Conservation (phyloP, 2,888 invertebrate genomes). For the Rapana venosa region DNA sequence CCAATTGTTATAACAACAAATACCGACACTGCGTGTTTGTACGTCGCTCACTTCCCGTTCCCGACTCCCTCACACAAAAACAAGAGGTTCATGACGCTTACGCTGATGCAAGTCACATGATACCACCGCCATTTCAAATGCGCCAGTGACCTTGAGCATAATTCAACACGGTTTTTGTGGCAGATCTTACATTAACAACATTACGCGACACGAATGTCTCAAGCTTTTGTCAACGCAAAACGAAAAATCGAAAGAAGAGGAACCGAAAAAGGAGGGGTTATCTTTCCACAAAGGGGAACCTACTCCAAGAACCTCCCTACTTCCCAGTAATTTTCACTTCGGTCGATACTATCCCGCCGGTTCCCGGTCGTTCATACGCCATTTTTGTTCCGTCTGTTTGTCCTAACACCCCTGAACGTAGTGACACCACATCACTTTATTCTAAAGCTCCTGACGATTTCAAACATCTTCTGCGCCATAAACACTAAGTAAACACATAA, state of each 20-base stretch:
- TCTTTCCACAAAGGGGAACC: slow-evolving; percentile 46
- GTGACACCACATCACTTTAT: not conserved
- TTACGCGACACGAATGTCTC: not conserved
- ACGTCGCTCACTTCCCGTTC: not conserved
- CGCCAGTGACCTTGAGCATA: slow-evolving; percentile 44
- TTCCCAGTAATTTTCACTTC: slow-evolving; percentile 28
- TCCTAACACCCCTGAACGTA: not conserved
- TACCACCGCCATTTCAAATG: slow-evolving; percentile 28
- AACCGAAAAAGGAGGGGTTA: slow-evolving; percentile 18
- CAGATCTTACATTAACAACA: not conserved
- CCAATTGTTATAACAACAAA: too few relatives aligned
- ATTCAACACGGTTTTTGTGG: slow-evolving; percentile 5
- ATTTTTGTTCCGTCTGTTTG: slow-evolving; percentile 40
- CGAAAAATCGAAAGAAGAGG: slow-evolving; percentile 36
- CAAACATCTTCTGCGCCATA: not conserved
- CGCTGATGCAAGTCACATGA: slow-evolving; percentile 41
- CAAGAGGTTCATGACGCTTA: too few relatives aligned
- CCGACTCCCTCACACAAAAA: too few relatives aligned
- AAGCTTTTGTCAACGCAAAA: not conserved
- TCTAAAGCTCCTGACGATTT: not conserved
- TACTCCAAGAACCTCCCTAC: slow-evolving; percentile 36
- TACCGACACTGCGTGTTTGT: slow-evolving; percentile 7
- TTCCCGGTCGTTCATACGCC: slow-evolving; percentile 44
- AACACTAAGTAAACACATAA: not conserved
- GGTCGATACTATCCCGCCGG: slow-evolving; percentile 46